A percentile compares a stretch with the other conserved stretches of the same genome.
Evolutionary conservation across 1,140 invertebrate genomes (phyloP).

Genomic region (Brachystomella parvula): DNA sequence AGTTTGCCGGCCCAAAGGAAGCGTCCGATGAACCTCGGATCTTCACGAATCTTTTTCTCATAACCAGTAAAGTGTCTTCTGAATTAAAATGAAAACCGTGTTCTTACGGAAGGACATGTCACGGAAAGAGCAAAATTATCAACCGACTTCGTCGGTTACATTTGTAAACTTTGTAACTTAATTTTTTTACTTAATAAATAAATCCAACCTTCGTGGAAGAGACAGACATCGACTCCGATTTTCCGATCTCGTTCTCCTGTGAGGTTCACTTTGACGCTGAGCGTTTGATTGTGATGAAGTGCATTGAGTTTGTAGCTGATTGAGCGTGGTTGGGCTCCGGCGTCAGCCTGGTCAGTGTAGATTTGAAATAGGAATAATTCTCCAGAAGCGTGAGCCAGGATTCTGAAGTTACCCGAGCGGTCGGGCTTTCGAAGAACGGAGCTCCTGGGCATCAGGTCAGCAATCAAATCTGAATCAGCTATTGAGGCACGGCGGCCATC

Average conservation of each 20-base stretch:
- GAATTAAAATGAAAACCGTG: too few relatives aligned
- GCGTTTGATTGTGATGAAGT: slow-evolving; percentile 31
- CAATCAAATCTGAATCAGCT: neutral
- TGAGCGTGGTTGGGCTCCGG: too few relatives aligned
- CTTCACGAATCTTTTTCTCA: neutral
- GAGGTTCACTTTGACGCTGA: slow-evolving; percentile 12
- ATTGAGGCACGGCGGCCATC: neutral
- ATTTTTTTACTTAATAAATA: neutral
- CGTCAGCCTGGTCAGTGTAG: neutral
- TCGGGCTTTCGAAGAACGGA: neutral
- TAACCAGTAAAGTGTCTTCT: too few relatives aligned
- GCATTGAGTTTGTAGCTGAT: slow-evolving; percentile 22
- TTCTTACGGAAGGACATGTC: too few relatives aligned
- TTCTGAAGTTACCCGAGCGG: slow-evolving; percentile 15
- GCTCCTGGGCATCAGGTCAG: neutral
- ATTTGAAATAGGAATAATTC: slow-evolving; percentile 24
- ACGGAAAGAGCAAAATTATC: too few relatives aligned
- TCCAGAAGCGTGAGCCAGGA: slow-evolving; percentile 28
- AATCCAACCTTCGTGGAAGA: slow-evolving; percentile 24
- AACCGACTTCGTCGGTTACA: neutral
- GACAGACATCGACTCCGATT: slow-evolving; percentile 18
- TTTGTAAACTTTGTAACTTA: neutral
- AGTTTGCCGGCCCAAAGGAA: too few relatives aligned
- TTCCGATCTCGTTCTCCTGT: neutral
- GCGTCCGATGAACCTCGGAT: too few relatives aligned